These are phyloP conservation scores for Calcarius lapponicus DNA, from an alignment of 2,797 vertebrate genomes.

Conservation along the genomic window DNA sequence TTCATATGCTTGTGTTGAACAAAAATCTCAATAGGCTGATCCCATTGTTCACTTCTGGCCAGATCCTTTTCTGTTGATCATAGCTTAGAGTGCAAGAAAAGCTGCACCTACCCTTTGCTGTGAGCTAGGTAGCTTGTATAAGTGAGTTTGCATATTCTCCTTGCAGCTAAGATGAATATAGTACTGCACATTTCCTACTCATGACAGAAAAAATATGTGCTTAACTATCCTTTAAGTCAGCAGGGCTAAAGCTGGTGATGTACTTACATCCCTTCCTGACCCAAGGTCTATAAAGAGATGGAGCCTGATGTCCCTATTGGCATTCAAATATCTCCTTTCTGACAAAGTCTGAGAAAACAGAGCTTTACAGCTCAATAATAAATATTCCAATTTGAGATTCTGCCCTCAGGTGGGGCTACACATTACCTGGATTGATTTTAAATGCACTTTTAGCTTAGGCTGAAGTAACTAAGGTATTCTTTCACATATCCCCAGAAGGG, in stretches of 20 bases:
- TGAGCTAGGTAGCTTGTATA: neutral
- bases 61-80: neutral
- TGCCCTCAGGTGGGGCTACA: neutral
- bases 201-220: slow-evolving; percentile 6
- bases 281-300: neutral
- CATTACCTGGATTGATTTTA: slow-evolving; percentile 27
- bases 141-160: neutral
- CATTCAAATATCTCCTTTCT: slow-evolving; percentile 3
- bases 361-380: slow-evolving; percentile 15
- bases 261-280: neutral
- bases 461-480: neutral
- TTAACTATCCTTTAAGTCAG: slow-evolving; percentile 32
- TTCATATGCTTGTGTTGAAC: neutral
- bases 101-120: neutral
- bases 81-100: neutral
- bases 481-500: neutral
- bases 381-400: slow-evolving; percentile 23
- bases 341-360: slow-evolving; percentile 12
- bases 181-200: neutral
- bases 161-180: slow-evolving; percentile 3
- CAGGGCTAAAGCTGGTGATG: neutral
- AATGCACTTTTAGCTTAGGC: slow-evolving; percentile 12
- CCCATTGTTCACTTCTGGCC: neutral
- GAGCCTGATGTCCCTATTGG: neutral
- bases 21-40: neutral